These are phyloP conservation scores for Galaxea fascicularis DNA, from an alignment of 92 coral and sea anemone genomes.

Conservation along the genomic window DNA sequence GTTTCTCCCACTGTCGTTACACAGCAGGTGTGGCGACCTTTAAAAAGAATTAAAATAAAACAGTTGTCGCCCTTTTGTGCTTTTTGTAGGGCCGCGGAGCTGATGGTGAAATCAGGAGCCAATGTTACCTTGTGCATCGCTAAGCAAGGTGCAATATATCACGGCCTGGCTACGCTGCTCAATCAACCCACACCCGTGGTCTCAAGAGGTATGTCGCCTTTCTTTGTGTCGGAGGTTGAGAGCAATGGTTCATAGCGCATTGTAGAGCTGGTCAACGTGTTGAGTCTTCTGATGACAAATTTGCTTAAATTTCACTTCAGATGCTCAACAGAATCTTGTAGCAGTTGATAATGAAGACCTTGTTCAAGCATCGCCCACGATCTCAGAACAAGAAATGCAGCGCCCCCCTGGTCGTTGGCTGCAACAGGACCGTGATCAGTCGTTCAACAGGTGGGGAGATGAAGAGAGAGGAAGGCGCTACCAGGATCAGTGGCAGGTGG, in stretches of 20 bases:
- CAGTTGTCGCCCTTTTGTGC: not conserved
- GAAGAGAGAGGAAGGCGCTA: conserved; percentile 46
- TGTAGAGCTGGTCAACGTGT: not conserved
- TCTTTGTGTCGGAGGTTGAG: too few species aligned
- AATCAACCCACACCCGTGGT: conserved; percentile 76
- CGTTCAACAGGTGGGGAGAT: conserved; percentile 36
- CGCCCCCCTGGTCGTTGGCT: conserved; percentile 81
- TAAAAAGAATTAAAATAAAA: not conserved
- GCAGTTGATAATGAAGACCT: conserved; percentile 71
- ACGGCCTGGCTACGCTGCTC: conserved; percentile 90
- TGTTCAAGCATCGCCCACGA: conserved; percentile 75
- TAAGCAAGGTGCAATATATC: conserved; percentile 89
- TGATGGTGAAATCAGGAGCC: conserved; percentile 86
- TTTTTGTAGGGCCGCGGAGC: conserved; percentile 87
- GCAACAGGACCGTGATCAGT: conserved; percentile 47
- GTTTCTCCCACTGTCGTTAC: too few species aligned
- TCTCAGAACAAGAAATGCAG: conserved; percentile 81
- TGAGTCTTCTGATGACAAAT: not conserved
- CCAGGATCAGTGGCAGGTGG: conserved; percentile 62
- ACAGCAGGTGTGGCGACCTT: not conserved
- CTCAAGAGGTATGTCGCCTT: conserved; percentile 69
- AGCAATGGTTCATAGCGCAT: too few species aligned
- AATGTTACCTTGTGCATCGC: conserved; percentile 75
- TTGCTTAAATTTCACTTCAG: conserved; percentile 40
- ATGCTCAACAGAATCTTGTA: conserved; percentile 63